phyloP scores from a whole-genome alignment of 2,113 vertebrate species.

The Toxostoma redivivum region DNA sequence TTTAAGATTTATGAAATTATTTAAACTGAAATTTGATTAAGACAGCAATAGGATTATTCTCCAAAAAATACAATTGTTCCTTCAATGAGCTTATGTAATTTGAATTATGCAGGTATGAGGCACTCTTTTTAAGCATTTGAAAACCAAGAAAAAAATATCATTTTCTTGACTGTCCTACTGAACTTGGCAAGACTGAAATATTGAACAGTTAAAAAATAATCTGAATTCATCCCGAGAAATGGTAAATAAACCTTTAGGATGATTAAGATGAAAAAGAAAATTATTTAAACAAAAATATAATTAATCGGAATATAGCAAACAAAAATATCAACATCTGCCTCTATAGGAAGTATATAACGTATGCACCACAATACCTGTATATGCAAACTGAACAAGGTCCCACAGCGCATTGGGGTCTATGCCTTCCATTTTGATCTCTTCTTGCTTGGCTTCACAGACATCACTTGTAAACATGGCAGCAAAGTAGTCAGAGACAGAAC shows the following conservation, averaged over 20 bases:
- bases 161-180: background rate
- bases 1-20: background rate
- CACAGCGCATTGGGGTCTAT: conserved; percentile 81
- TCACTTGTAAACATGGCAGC: conserved; percentile 85
- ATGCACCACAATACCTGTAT: conserved; percentile 72
- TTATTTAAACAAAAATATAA: background rate
- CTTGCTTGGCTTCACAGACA: conserved; percentile 82
- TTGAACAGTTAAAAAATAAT: background rate
- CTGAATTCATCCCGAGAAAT: background rate
- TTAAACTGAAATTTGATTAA: background rate
- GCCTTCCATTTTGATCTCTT: conserved; percentile 85
- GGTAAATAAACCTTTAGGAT: background rate
- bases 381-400: conserved; percentile 83
- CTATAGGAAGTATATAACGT: background rate
- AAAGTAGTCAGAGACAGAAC: conserved; percentile 83
- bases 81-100: background rate
- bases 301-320: background rate
- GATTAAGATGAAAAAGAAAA: background rate
- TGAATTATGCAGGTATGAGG: background rate
- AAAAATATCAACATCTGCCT: background rate
- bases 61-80: background rate
- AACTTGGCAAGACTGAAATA: background rate
- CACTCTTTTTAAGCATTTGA: background rate
- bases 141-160: background rate
- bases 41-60: background rate